phyloP scores from a whole-genome alignment of 2,797 vertebrate species.

The Gymnopithys bicolor region DNA sequence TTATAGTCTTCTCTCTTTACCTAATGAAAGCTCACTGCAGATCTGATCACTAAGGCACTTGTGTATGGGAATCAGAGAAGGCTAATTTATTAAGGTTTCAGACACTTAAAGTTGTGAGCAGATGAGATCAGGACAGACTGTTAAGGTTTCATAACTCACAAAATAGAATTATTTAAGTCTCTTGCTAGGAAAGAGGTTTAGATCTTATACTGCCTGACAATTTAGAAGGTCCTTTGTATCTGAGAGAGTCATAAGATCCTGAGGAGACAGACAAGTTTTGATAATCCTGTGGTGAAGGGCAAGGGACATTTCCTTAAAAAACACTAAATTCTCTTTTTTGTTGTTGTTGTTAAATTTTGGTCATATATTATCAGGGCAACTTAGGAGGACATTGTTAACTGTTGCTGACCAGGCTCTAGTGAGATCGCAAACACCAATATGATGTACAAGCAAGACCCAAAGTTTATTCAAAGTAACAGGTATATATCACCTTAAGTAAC shows the following conservation, averaged over 20 bases:
- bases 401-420: too few relatives aligned
- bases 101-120: neutral
- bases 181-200: neutral
- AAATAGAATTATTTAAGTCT: constrained; percentile 8
- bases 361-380: neutral
- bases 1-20: neutral
- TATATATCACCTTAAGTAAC: too few relatives aligned
- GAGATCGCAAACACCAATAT: too few relatives aligned
- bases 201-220: neutral
- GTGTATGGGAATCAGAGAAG: neutral
- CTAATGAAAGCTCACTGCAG: neutral
- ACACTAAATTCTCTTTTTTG: neutral
- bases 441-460: too few relatives aligned
- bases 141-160: neutral
- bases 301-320: neutral
- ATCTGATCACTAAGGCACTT: neutral
- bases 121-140: neutral
- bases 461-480: too few relatives aligned
- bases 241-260: neutral
- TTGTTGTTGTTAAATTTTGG: neutral
- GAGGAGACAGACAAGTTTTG: neutral
- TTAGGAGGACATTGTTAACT: neutral
- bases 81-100: neutral
- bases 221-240: neutral
- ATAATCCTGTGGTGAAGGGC: constrained; percentile 1